These are phyloP conservation scores for Zygogramma bicolorata DNA, from an alignment of 2,888 invertebrate genomes.

Conservation along the genomic window DNA sequence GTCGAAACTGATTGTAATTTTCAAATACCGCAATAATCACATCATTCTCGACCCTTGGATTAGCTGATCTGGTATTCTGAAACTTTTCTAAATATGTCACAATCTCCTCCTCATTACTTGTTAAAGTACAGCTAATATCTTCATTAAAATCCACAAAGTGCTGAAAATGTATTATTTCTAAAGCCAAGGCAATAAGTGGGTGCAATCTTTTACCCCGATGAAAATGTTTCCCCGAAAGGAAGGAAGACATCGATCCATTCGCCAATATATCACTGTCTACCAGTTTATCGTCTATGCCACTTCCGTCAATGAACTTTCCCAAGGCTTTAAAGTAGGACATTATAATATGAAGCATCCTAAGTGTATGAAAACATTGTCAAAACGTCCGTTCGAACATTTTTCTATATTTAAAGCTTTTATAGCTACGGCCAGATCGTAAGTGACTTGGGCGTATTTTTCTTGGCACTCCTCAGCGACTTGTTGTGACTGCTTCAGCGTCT, in stretches of 20 bases:
- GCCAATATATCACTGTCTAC: background rate
- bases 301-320: constrained; percentile 54
- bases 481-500: constrained; percentile 50
- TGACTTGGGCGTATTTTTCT: constrained; percentile 49
- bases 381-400: background rate
- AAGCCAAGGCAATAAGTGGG: background rate
- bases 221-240: constrained; percentile 31
- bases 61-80: background rate
- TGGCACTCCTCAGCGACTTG: constrained; percentile 46
- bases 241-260: background rate
- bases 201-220: constrained; percentile 38
- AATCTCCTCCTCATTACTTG: background rate
- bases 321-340: constrained; percentile 48
- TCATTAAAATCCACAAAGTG: background rate
- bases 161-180: background rate
- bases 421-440: constrained; percentile 57
- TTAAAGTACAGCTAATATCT: constrained; percentile 15
- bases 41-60: background rate
- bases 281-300: background rate
- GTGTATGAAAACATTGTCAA: constrained; percentile 34
- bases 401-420: constrained; percentile 50
- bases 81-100: background rate
- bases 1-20: background rate
- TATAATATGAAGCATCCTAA: constrained; percentile 41
- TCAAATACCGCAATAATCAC: background rate